Conservation (phyloP, 2,888 invertebrate genomes). For the Ypsolopha sequella region DNA sequence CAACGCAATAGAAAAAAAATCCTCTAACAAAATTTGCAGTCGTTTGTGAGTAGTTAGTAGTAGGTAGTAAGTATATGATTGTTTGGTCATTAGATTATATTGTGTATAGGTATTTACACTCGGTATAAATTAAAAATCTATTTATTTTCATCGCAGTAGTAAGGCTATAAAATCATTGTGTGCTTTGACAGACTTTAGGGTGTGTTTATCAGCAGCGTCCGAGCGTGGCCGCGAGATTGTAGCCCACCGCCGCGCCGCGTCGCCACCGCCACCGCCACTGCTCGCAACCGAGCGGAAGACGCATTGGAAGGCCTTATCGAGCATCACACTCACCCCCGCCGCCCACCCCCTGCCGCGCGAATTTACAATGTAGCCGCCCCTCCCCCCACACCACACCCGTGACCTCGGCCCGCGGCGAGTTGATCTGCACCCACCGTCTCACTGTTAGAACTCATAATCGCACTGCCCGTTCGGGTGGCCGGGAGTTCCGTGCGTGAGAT, state of each 20-base stretch:
- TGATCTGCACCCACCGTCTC: neutral
- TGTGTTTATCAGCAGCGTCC: too few species aligned
- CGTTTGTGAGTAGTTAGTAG: too few species aligned
- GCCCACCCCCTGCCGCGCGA: neutral
- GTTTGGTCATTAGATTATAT: too few species aligned
- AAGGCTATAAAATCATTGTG: too few species aligned
- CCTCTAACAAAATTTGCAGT: too few species aligned
- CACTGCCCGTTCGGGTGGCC: neutral
- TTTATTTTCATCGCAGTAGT: too few species aligned
- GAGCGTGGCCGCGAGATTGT: neutral
- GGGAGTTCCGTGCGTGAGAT: slow-evolving; percentile 43
- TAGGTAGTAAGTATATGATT: too few species aligned
- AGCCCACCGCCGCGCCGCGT: neutral
- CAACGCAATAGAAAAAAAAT: too few species aligned
- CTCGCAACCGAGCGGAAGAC: neutral
- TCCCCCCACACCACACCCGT: neutral
- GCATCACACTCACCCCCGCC: neutral
- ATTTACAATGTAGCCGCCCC: slow-evolving; percentile 2
- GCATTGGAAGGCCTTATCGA: neutral
- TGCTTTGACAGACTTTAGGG: too few species aligned
- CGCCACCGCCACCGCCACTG: neutral
- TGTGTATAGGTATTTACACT: too few species aligned
- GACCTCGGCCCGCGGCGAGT: neutral
- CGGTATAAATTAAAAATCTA: too few species aligned
- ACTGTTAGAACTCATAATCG: too few species aligned